Base-by-base conservation (phyloP, 2,797 vertebrate species). In the Chelon labrosus region DNA sequence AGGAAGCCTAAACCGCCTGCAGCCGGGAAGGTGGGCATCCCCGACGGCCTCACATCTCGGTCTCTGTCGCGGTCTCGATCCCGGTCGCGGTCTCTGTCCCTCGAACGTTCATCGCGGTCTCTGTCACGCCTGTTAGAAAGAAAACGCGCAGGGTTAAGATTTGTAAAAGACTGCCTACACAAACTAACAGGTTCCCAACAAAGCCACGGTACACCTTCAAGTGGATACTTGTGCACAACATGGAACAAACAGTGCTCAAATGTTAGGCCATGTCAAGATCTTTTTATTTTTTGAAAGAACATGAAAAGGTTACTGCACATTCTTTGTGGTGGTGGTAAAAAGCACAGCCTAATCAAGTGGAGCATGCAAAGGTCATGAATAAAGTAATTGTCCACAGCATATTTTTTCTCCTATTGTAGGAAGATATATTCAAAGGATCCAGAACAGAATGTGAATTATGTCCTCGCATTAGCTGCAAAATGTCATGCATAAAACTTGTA, bases 81-180 rank as follows among this genome's bases (percentile, higher is more conserved):
- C 3, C 85, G 53, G 27, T 92, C 91, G 1, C 90, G 73, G 13
- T 92, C 85, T 12, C 87, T 66, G 56, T 93, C 89, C 65, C 81
- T 95, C 3, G 93, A 89, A n/a, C 96, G 90, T 51, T 97, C 96
- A 77, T 98, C 96, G 0, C 96, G 94, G 77, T 96, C 96, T 72
- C 91, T 22, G 79, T 93, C 97, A 11, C 93, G 93, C 65, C 94
- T 94, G 88, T 12, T 8, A 55, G 16, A 11, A 25, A 11, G 10
- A 31, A 69, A 11, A 73, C 8, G 12, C 16, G 22, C 0, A 1
- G 55, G 13, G 25, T 73, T 37, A 62, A 35, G 14, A 60, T 60
- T 25, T 72, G 10, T 44, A 12, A 78, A 13, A 37, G 4, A 5
- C 3, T 20, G 4, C 16, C 3, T 49, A 51, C 51, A 64, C 25